phyloP scores from a whole-genome alignment of 2,113 vertebrate species.

The Ceyx cyanopectus region DNA sequence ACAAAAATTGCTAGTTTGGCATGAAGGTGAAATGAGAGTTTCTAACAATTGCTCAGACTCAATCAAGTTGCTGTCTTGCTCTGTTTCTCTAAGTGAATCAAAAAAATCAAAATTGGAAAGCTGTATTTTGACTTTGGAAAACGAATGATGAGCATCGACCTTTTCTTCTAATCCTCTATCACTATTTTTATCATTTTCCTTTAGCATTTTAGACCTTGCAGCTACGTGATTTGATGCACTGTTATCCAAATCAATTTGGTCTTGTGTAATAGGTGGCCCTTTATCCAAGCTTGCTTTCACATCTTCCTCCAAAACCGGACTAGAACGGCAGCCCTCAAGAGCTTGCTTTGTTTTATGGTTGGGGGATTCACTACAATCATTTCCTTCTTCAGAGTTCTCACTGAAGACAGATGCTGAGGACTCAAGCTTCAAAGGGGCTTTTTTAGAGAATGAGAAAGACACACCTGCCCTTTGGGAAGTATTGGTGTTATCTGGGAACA shows the following conservation, averaged over 20 bases:
- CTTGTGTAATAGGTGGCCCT: not conserved
- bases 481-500: constrained; percentile 63
- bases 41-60: constrained; percentile 45
- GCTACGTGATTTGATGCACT: constrained; percentile 5
- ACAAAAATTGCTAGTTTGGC: constrained; percentile 43
- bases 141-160: constrained; percentile 22
- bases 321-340: constrained; percentile 59
- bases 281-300: constrained; percentile 11
- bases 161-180: constrained; percentile 57
- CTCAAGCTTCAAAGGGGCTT: constrained; percentile 89
- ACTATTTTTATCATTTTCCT: constrained; percentile 53
- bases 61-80: constrained; percentile 17
- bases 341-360: constrained; percentile 77
- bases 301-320: constrained; percentile 51
- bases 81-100: constrained; percentile 28
- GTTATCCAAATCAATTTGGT: constrained; percentile 27
- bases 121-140: constrained; percentile 62
- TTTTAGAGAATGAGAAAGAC: constrained; percentile 96
- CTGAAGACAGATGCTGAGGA: constrained; percentile 96
- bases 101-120: constrained; percentile 63
- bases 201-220: constrained; percentile 56
- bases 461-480: constrained; percentile 83
- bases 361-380: constrained; percentile 72
- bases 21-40: constrained; percentile 11
- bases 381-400: constrained; percentile 87